phyloP scores from a whole-genome alignment of 2,113 vertebrate genomes.

The Dendropsophus ebraccatus region DNA sequence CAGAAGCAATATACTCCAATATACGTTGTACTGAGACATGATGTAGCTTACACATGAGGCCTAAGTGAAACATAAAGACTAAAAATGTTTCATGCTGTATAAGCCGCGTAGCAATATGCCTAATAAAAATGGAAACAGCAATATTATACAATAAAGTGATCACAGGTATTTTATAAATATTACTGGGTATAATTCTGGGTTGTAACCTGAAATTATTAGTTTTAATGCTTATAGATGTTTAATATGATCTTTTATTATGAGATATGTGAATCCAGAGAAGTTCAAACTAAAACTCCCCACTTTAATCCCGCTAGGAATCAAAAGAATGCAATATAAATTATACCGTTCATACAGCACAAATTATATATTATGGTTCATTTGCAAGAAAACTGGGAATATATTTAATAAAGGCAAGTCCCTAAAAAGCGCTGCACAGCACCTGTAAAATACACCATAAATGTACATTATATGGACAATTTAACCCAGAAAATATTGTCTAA shows the following conservation, averaged over 20 bases:
- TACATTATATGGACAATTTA: constrained; percentile 25
- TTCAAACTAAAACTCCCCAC: constrained; percentile 4
- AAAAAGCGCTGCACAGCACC: constrained; percentile 28
- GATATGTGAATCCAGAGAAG: not conserved
- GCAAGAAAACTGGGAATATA: constrained; percentile 31
- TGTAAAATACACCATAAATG: constrained; percentile 34
- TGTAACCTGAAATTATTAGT: not conserved
- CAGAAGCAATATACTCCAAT: not conserved
- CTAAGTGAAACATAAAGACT: not conserved
- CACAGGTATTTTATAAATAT: not conserved
- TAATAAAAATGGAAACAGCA: not conserved
- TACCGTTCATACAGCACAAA: constrained; percentile 18
- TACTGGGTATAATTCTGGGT: not conserved
- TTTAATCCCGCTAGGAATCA: constrained; percentile 1
- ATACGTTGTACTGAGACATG: not conserved
- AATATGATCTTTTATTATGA: not conserved
- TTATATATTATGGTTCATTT: constrained; percentile 16
- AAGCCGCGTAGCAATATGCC: not conserved
- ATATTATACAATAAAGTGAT: not conserved
- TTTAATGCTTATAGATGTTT: not conserved
- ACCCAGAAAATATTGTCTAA: constrained; percentile 56
- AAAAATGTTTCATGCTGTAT: not conserved
- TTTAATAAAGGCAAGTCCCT: constrained; percentile 43
- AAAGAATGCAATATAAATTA: constrained; percentile 20
- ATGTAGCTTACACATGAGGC: not conserved